These are phyloP conservation scores for Arenicola marina DNA, from an alignment of 2,888 invertebrate genomes.

Conservation along the genomic window DNA sequence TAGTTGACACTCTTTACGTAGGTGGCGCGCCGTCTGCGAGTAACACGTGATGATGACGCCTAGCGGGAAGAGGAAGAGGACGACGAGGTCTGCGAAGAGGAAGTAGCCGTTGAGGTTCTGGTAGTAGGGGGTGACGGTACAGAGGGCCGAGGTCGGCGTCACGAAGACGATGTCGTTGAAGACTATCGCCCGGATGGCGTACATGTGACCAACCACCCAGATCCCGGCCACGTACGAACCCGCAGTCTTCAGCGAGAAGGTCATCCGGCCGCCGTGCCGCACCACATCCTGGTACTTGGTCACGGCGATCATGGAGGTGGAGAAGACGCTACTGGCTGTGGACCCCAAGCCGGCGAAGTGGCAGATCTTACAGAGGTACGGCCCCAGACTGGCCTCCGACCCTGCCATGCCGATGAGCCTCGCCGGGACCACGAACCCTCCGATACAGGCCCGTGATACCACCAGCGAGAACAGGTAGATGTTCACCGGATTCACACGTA, in stretches of 20 bases:
- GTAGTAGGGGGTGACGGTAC: slow-evolving; percentile 8
- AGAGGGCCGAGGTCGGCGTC: not conserved
- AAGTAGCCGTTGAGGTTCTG: slow-evolving; percentile 7
- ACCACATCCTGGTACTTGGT: slow-evolving; percentile 13
- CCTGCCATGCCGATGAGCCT: slow-evolving; percentile 18
- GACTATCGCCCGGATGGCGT: slow-evolving; percentile 14
- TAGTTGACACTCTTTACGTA: not conserved
- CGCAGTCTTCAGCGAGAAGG: slow-evolving; percentile 1
- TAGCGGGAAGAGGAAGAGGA: slow-evolving; percentile 13
- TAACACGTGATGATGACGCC: slow-evolving; percentile 16
- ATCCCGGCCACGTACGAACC: slow-evolving; percentile 3
- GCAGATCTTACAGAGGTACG: slow-evolving; percentile 16
- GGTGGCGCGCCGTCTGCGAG: not conserved
- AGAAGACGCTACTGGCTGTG: slow-evolving; percentile 10
- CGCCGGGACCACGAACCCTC: slow-evolving; percentile 18
- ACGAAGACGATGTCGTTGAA: slow-evolving; percentile 7
- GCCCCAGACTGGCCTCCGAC: slow-evolving; percentile 17
- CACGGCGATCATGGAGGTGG: slow-evolving; percentile 12
- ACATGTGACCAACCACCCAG: slow-evolving; percentile 11
- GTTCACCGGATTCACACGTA: slow-evolving; percentile 6
- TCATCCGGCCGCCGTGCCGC: not conserved
- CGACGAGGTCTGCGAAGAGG: slow-evolving; percentile 10
- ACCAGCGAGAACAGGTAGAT: slow-evolving; percentile 19
- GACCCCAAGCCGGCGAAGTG: slow-evolving; percentile 12
- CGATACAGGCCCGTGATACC: slow-evolving; percentile 13